A percentile compares a stretch with the other conserved stretches of the same genome.
Evolutionary conservation across 2,113 vertebrate genomes (phyloP).

Genomic region (Psophia crepitans): DNA sequence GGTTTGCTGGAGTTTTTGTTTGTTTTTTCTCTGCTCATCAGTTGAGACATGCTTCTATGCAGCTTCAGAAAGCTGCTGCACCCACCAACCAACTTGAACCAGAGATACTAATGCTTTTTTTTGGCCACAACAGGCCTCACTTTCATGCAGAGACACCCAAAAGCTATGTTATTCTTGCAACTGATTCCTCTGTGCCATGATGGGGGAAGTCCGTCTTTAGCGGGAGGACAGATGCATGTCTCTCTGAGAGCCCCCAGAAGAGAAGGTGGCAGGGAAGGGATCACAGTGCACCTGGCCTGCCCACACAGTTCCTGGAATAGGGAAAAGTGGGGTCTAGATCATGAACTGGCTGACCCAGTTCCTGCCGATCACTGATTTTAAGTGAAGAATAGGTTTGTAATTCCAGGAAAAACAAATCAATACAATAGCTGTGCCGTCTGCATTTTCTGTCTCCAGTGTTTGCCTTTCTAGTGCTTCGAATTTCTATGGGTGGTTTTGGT

Average conservation of each 20-base stretch:
- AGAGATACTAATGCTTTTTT: neutral
- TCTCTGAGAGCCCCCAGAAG: neutral
- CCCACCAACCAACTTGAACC: neutral
- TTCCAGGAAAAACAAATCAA: conserved; percentile 21
- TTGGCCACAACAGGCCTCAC: neutral
- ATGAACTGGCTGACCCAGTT: neutral
- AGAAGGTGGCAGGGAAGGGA: neutral
- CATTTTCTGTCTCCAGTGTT: neutral
- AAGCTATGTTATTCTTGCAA: neutral
- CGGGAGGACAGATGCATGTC: neutral
- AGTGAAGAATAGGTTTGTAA: neutral
- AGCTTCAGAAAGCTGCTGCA: neutral
- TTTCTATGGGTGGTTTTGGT: neutral
- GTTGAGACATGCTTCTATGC: fast-evolving
- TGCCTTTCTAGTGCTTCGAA: neutral
- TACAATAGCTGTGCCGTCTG: neutral
- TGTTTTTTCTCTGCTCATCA: neutral
- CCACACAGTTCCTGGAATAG: neutral
- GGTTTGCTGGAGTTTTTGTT: too few relatives aligned
- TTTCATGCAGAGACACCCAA: neutral
- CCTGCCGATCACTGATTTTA: neutral
- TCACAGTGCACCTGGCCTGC: neutral
- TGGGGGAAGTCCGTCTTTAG: neutral
- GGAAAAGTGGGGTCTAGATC: neutral
- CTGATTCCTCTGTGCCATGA: neutral